Percentiles rank a stretch among this genome's conserved stretches.
These are phyloP conservation scores for Drosophila erecta DNA, from an alignment of 1,140 invertebrate genomes.

Conservation along the genomic window DNA sequence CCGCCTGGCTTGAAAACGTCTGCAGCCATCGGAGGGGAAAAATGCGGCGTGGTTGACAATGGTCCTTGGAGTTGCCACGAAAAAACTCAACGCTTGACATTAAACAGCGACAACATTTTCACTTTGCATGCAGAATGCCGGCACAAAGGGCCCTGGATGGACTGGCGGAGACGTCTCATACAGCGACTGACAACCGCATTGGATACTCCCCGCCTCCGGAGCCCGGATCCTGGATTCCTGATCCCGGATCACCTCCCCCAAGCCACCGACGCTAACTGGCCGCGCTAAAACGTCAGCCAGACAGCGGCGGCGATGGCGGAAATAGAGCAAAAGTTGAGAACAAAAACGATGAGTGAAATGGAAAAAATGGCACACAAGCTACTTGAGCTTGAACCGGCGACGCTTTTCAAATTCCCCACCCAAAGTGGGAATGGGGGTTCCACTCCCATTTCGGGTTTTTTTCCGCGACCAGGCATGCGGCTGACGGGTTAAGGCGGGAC, in stretches of 20 bases:
- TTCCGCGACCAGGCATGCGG: conserved; percentile 58
- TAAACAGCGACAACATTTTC: conserved; percentile 80
- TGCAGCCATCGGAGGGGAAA: conserved; percentile 21
- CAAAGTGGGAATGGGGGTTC: not conserved
- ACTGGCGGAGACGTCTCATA: conserved; percentile 50
- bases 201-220: conserved; percentile 1
- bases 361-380: conserved; percentile 74
- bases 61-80: conserved; percentile 10
- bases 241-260: not conserved
- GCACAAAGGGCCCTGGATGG: conserved; percentile 65
- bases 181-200: conserved; percentile 71
- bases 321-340: conserved; percentile 75
- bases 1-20: conserved; percentile 44
- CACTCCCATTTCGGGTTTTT: conserved; percentile 21
- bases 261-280: conserved; percentile 51
- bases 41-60: conserved; percentile 1
- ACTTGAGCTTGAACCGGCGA: conserved; percentile 66
- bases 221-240: not conserved
- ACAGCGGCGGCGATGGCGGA: conserved; percentile 58
- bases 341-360: conserved; percentile 41
- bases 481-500: conserved; percentile 78
- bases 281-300: conserved; percentile 72
- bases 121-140: conserved; percentile 73
- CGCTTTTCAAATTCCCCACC: conserved; percentile 37
- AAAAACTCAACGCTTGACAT: conserved; percentile 71